Base-by-base conservation (phyloP, 2,113 vertebrate genomes). In the Mus spicilegus region DNA sequence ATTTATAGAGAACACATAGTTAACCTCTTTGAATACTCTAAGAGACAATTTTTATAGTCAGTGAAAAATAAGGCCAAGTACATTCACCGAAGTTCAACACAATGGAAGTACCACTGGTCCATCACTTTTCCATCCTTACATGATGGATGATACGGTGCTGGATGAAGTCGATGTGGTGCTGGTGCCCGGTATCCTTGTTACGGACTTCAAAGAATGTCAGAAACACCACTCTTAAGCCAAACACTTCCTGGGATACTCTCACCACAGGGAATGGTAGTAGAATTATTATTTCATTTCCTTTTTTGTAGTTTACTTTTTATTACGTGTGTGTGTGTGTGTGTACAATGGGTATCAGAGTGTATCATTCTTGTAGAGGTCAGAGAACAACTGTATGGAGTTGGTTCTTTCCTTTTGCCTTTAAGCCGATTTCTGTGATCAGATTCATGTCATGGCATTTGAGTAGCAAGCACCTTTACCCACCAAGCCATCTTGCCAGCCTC, bases 31-130 rank as follows among this genome's bases (percentile, higher is more conserved):
- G 77, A 95, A 73, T 70, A 89, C 49, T 46, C 65, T 77, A 73
- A 92, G n/a, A 65, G 49, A 49, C 54, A 20, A 88, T 87, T 72
- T 96, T 91, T 73, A 93, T 12, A 90, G 11, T 58, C 16, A 63
- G 78, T 65, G 33, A 67, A 78, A 94, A 87, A 76, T 30, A 33
- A 10, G 17, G 17, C 14, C 58, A 95, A 11, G 4, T 67, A 36
- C 42, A 85, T 30, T 94, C 42, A 70, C 46, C 54, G 28, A 92
- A 91, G 28, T 24, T 61, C 65, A 70, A 20, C 5, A 33, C 72
- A 87, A 77, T 33, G 20, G 26, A 80, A 89, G 72, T 78, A 26
- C 24, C 33, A n/a, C 36, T 56, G 26, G 3, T 49, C 22, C 49
- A 33, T 65, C 42, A 6, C 17, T 49, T 81, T 54, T 26, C 46